Base-by-base conservation (phyloP, 2,888 invertebrate species). In the Hydraecia micacea region DNA sequence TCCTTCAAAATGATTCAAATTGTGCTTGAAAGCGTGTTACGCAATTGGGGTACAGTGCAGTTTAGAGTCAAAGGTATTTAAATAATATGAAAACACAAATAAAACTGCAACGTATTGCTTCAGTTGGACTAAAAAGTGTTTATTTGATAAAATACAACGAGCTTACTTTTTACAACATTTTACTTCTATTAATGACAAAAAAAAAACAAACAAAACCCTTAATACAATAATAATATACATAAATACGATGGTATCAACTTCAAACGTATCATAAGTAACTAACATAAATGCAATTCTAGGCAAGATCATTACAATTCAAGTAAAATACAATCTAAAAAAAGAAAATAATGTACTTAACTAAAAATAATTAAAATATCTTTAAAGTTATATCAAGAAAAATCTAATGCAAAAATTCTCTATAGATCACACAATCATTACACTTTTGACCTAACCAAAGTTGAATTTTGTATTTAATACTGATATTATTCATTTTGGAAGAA, bases 61-160 rank as follows among this genome's bases (percentile, higher is more conserved):
- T 55, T 55, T 55, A 9, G 8, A 55, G 3, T 9, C 15, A 42
- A 52, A 71, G 79, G 74, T 62, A 52, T 58, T 62, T 39, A 72
- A 55, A 70, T 52, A 67, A 77, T 46, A 46, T 3, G 4, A 68
- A 69, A 72, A 46, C 49, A 79, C 32, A 94, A 96, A 95, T 94
- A 94, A 97, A 96, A 96, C 94, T 90, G 91, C 94, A 86, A 86
- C 88, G 83, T 96, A 95, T 96, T 96, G 96, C 96, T 96, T 97
- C 96, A 96, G 96, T 97, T 96, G 97, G 97, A 97, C 96, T 97
- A 97, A 97, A 97, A 97, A 96, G 96, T 97, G 96, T 97, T 97
- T 97, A 97, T 96, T 97, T 96, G 96, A 96, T 97, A 97, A 97
- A 97, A 97, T 97, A 97, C 97, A 97, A 97, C 96, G 96, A 97